Evolutionary conservation across 2,888 invertebrate species (phyloP), one percentile per base, ranked within the genome.

Genomic region (Hyles lineata): DNA sequence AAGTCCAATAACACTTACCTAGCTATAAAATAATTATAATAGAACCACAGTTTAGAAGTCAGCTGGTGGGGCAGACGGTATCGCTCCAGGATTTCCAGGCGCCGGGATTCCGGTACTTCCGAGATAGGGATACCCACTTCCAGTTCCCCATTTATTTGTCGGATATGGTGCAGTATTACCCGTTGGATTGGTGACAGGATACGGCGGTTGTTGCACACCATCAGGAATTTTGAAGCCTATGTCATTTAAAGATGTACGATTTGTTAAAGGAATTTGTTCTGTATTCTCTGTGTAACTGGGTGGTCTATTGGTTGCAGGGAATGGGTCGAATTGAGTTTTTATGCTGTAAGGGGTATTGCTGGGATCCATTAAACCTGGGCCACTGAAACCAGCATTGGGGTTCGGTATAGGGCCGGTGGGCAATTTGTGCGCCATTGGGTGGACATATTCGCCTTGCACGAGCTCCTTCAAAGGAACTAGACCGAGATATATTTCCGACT

Each of bases 401-500:
- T 76, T 76, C 0, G 91, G 89, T 52, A 88, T 78, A 0, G 89
- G 85, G 1, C 80, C 84, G 0, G 76, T 71, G 0, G 92, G 92
- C 3, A 92, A 78, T 61, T 80, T 80, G 35, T 86, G 79, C 0
- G 84, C 79, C 76, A 91, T 73, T 0, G 92, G 91, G 70, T 91
- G 91, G 4, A 75, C 71, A 74, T 89, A 90, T 0, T 74, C 74
- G 0, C 77, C 79, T 0, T 78, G 74, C 0, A 77, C 69, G 2
- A 81, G 80, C 25, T 79, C 80, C 35, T 72, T 55, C 1, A 89
- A 55, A 0, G 92, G 91, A 1, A 90, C 76, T 11, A 90, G 75
- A 0, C 92, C 92, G n/a, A 93, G 77, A 59, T 84, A 85, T 29
- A 93, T 81, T 69, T 91, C 89, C 0, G 84, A 76, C 72, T 90